phyloP scores from a whole-genome alignment of 2,797 vertebrate species.

The Pseudocheirus occidentalis region DNA sequence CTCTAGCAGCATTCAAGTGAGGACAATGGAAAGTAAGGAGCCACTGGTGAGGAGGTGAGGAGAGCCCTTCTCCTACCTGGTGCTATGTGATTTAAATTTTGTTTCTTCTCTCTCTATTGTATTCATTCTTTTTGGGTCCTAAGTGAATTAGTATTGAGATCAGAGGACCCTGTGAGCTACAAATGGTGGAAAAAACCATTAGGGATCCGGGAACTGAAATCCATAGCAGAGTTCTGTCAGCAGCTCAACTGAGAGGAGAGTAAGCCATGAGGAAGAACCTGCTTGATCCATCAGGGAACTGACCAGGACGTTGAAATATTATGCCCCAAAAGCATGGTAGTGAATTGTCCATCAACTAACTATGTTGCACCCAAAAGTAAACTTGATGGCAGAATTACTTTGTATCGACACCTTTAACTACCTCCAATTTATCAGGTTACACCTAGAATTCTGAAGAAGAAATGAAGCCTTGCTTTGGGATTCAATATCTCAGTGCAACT shows the following conservation, averaged over 20 bases:
- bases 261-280: not conserved
- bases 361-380: not conserved
- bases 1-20: not conserved
- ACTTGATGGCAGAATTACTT: not conserved
- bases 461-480: not conserved
- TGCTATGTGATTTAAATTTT: not conserved
- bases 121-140: not conserved
- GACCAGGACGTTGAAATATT: not conserved
- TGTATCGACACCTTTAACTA: not conserved
- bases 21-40: not conserved
- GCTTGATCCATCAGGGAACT: not conserved
- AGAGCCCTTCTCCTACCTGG: not conserved
- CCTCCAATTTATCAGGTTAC: not conserved
- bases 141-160: not conserved
- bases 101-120: not conserved
- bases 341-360: not conserved
- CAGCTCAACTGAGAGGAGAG: not conserved
- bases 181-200: not conserved
- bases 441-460: not conserved
- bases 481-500: not conserved
- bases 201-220: not conserved
- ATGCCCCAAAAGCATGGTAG: not conserved
- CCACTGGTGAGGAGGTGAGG: not conserved
- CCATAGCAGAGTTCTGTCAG: not conserved
- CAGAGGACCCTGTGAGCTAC: not conserved